Evolutionary conservation across 1,140 invertebrate genomes (phyloP), one percentile per base, ranked within the genome.

Genomic region (Sitophilus oryzae): DNA sequence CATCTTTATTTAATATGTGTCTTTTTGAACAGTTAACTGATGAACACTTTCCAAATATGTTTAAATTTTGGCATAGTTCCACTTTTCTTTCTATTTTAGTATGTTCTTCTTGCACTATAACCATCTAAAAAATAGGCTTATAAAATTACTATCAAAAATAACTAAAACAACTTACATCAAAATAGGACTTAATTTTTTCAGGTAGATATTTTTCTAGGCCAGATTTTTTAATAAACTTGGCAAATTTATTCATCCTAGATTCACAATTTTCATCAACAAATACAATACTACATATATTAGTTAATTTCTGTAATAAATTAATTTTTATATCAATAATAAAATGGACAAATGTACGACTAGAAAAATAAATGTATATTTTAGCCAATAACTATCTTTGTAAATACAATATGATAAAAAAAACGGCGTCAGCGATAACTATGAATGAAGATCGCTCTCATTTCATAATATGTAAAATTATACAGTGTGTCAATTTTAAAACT

Each of bases 211-310:
- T 55, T 37, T 51, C 52, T 38, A 64, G 20, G 3, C 56, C 52
- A 1, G 60, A 15, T 19, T 44, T 50, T 42, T 58, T 56, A 4
- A 64, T 45, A 37, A 60, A 60, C n/a, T 56, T 56, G 15, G 54
- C 30, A 23, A 65, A 59, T 45, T 54, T 65, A 3, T 40, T 34
- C 56, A 65, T 59, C 44, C 61, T 58, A 8, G 43, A 21, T 22
- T 58, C 52, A 48, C 62, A 64, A 14, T 52, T 60, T 60, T 68
- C 66, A 34, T 66, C 65, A 10, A 62, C 54, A n/a, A 68, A 57
- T 25, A 68, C 57, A 34, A 59, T 54, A 30, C 57, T 59, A 38
- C 52, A 53, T 43, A 59, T 55, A 25, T 16, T 10, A 4, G 42
- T 37, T 34, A 43, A 55, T 14, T 55, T 51, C 49, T 63, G 30